Evolutionary conservation across 2,797 vertebrate genomes (phyloP), one percentile per base, ranked within the genome.

Genomic region (Huso huso): DNA sequence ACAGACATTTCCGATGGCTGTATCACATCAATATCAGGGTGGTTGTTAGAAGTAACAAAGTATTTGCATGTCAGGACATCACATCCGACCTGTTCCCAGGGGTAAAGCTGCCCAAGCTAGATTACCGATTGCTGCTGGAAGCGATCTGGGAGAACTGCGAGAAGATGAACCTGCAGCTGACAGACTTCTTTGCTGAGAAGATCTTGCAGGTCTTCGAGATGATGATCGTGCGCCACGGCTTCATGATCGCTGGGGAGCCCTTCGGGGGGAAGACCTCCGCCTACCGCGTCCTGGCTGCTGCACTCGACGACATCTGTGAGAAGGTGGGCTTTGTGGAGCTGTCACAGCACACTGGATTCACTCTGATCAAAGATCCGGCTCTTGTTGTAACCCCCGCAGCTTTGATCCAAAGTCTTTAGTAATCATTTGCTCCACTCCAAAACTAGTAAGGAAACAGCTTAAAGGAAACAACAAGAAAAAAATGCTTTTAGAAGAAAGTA

Each of bases 81-180:
- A 96, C 92, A 69, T 94, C 92, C 3, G 94, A 96, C 84, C 86
- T 96, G 63, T 96, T 96, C 83, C 93, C 93, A 11, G 94, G 93
- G 2, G 88, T 95, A 64, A 84, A 83, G 67, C 83, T 96, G 62
- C 93, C 94, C 1, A 89, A 95, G 68, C 85, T 91, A 53, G 93
- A 95, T 81, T 94, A 96, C 72, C 70, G 66, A 4, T 65, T 90
- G 53, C 79, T 96, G 51, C 74, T 95, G 69, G 85, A 88, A 18
- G 92, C 93, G 49, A 90, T 96, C 57, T 84, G 77, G 73, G 84
- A 83, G 72, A 94, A 89, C 77, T 92, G 92, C 62, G 67, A 73
- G 0, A 78, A 72, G 66, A 91, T 94, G 94, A 95, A 97, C 83
- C 82, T 95, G 68, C 93, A 96, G 75, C 84, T 94, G 81, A 93